Evolutionary conservation across 92 coral and sea anemone species (phyloP).

Genomic region (Porites evermanni): DNA sequence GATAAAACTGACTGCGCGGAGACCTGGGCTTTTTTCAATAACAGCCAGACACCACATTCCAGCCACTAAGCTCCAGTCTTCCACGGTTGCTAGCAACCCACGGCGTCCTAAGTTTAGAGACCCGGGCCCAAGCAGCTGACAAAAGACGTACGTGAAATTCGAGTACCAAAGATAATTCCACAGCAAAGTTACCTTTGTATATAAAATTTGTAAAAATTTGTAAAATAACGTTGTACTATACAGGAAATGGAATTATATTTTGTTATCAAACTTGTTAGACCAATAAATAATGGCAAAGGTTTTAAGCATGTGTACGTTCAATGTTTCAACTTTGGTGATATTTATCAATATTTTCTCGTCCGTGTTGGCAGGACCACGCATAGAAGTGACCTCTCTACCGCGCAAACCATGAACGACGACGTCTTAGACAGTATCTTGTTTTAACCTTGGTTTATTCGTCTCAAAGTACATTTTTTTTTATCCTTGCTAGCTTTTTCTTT

Average conservation of each 20-base stretch:
- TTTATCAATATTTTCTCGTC: too few relatives aligned
- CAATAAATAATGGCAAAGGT: not conserved
- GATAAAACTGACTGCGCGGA: constrained; percentile 69
- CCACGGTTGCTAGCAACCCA: constrained; percentile 14
- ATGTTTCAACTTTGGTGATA: too few relatives aligned
- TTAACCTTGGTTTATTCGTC: too few relatives aligned
- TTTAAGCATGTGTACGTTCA: not conserved
- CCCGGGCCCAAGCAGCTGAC: constrained; percentile 37
- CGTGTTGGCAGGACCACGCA: too few relatives aligned
- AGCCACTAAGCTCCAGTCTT: constrained; percentile 31
- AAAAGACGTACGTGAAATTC: not conserved
- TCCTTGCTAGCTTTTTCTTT: not conserved
- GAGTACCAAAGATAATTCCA: not conserved
- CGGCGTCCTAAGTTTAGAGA: constrained; percentile 36
- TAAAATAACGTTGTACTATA: not conserved
- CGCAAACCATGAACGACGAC: too few relatives aligned
- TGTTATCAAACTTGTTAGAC: too few relatives aligned
- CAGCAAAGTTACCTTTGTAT: not conserved
- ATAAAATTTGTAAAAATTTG: not conserved
- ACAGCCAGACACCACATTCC: constrained; percentile 71
- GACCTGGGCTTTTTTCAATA: constrained; percentile 68
- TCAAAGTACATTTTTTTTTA: not conserved
- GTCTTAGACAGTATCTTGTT: not conserved
- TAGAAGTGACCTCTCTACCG: too few relatives aligned
- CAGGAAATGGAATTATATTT: not conserved